Conservation (phyloP, 2,888 invertebrate species). For the Lasioglossum morio region DNA sequence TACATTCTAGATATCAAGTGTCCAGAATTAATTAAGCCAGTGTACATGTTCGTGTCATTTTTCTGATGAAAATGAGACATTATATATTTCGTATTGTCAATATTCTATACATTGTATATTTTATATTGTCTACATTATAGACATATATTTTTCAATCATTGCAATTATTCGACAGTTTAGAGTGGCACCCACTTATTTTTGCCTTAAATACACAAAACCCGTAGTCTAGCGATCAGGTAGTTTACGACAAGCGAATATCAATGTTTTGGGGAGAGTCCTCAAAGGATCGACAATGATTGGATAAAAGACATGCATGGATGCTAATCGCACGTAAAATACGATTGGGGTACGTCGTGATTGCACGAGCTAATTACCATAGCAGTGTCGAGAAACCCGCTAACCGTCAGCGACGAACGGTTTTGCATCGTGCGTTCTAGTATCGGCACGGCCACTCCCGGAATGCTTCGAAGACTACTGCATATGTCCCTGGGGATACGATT, state of each 20-base stretch:
- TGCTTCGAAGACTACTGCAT: conserved; percentile 85
- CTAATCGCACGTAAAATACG: conserved; percentile 59
- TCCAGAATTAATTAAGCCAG: too few relatives aligned
- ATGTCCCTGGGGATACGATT: conserved; percentile 85
- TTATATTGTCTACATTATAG: too few relatives aligned
- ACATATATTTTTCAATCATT: neutral
- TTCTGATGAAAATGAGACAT: too few relatives aligned
- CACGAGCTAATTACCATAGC: conserved; percentile 14
- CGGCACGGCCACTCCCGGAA: conserved; percentile 82
- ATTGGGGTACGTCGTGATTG: conserved; percentile 14
- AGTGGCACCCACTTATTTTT: neutral
- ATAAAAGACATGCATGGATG: conserved; percentile 13
- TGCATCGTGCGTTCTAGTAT: conserved; percentile 80
- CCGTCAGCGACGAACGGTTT: conserved; percentile 56
- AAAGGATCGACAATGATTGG: conserved; percentile 3
- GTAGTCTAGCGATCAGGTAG: neutral
- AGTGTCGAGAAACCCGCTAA: conserved; percentile 51
- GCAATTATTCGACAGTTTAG: neutral
- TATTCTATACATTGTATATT: too few relatives aligned
- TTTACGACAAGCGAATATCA: neutral
- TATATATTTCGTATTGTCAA: too few relatives aligned
- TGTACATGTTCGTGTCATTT: too few relatives aligned
- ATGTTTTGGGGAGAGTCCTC: neutral
- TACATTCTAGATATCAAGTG: too few relatives aligned
- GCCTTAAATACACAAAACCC: neutral